Evolutionary conservation across 2,797 vertebrate species (phyloP).

Genomic region (Typhlichthys eigenmanni): DNA sequence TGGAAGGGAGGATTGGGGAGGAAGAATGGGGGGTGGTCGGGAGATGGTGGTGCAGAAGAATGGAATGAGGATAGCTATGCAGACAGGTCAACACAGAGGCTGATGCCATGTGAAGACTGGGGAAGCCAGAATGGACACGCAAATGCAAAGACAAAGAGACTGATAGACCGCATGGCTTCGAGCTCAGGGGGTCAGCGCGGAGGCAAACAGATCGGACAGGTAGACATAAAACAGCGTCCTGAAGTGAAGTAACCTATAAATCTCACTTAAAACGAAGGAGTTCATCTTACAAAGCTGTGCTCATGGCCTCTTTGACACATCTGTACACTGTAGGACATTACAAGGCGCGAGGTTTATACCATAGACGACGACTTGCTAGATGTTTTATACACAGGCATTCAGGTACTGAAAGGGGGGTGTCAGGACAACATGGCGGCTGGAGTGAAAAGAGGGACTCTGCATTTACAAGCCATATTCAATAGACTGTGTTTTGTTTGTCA

Average conservation of each 20-base stretch:
- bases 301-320: conserved; percentile 20
- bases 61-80: conserved; percentile 55
- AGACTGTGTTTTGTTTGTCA: conserved; percentile 45
- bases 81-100: conserved; percentile 61
- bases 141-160: conserved; percentile 67
- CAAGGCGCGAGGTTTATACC: conserved; percentile 19
- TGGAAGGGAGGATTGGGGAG: background rate
- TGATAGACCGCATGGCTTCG: conserved; percentile 54
- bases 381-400: conserved; percentile 30
- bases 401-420: conserved; percentile 19
- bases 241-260: conserved; percentile 34
- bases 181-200: conserved; percentile 47
- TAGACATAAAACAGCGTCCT: conserved; percentile 35
- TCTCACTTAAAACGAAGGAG: background rate
- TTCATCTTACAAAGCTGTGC: background rate
- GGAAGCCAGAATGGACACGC: conserved; percentile 51
- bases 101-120: conserved; percentile 65
- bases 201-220: conserved; percentile 51
- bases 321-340: background rate
- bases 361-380: conserved; percentile 16
- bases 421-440: conserved; percentile 35
- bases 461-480: conserved; percentile 12
- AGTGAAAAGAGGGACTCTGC: conserved; percentile 26
- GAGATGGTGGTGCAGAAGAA: conserved; percentile 14
- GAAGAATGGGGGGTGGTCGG: background rate